Evolutionary conservation across 2,888 invertebrate species (phyloP), one percentile per base, ranked within the genome.

Genomic region (Leptura quadrifasciata): DNA sequence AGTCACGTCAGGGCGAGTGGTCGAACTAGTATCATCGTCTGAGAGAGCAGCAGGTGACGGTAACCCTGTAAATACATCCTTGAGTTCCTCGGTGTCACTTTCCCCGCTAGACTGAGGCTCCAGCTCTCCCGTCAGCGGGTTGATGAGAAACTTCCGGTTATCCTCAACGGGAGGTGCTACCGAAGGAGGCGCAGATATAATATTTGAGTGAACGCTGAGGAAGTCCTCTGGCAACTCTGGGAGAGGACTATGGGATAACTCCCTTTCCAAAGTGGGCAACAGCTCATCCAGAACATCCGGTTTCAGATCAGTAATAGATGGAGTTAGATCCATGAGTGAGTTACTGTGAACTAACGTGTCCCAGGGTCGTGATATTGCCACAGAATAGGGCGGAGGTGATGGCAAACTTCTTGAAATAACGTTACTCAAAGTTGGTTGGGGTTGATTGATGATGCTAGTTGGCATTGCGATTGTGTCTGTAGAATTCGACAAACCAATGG

Each of bases 111-210:
- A 93, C 89, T 95, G 94, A 2, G 94, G 93, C 85, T 97, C 97
- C 85, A 97, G 91, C 86, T 96, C 94, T 55, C 96, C 95, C 80
- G 97, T 97, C 78, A 97, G 91, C 0, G 97, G 97, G 91, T 97
- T 97, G 83, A 97, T 96, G 60, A 97, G 93, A 91, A 95, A 95
- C 90, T 95, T 95, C 85, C 93, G 92, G 88, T 92, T 93, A 86
- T 94, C 94, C 64, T 79, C 77, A 3, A 73, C 93, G 76, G 92
- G 21, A 15, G 69, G 31, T 15, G 39, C 35, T 6, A 35, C 8
- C 15, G 61, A 60, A 9, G 39, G 73, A 0, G 75, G 74, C 3
- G 76, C 75, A 4, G 80, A 76, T 24, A 75, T 77, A 20, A 81
- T 74, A 63, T 72, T 75, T 64, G 81, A 76, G 35, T 77, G 78